Percentiles rank a stretch among this genome's conserved stretches.
phyloP scores from a whole-genome alignment of 2,113 vertebrate species.

The Brachyhypopomus gauderio region DNA sequence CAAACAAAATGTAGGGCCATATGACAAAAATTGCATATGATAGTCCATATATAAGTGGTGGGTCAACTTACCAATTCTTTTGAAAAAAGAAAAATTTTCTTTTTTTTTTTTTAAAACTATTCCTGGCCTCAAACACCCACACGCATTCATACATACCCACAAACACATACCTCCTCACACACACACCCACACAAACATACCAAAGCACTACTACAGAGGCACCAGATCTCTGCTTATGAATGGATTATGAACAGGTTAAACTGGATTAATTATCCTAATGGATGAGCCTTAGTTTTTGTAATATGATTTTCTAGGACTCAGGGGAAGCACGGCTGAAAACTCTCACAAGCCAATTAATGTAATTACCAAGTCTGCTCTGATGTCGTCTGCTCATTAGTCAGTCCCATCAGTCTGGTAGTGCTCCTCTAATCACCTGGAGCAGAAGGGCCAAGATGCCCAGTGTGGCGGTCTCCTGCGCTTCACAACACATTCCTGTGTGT shows the following conservation, averaged over 20 bases:
- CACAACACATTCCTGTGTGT: background rate
- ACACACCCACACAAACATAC: background rate
- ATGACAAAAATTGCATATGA: too few relatives aligned
- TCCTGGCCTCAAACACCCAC: background rate
- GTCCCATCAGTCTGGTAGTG: background rate
- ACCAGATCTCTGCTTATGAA: slow-evolving; percentile 35
- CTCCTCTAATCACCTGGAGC: slow-evolving; percentile 55
- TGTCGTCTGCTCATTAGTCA: slow-evolving; percentile 16
- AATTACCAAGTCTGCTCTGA: slow-evolving; percentile 58
- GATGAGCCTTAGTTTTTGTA: slow-evolving; percentile 56
- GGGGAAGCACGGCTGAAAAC: slow-evolving; percentile 45
- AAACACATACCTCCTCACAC: background rate
- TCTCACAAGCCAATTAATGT: slow-evolving; percentile 57
- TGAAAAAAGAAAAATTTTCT: too few relatives aligned
- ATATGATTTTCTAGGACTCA: slow-evolving; percentile 51
- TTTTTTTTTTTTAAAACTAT: background rate
- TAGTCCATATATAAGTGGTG: too few relatives aligned
- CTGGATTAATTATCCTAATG: slow-evolving; percentile 66
- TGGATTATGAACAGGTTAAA: slow-evolving; percentile 62
- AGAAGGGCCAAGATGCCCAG: slow-evolving; percentile 10
- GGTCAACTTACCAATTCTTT: too few relatives aligned
- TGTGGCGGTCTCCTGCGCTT: background rate
- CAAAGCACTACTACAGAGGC: background rate
- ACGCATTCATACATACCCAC: background rate
- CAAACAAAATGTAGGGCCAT: too few relatives aligned